Conservation (phyloP, 1,140 invertebrate genomes). For the Ostrea denselamellosa region DNA sequence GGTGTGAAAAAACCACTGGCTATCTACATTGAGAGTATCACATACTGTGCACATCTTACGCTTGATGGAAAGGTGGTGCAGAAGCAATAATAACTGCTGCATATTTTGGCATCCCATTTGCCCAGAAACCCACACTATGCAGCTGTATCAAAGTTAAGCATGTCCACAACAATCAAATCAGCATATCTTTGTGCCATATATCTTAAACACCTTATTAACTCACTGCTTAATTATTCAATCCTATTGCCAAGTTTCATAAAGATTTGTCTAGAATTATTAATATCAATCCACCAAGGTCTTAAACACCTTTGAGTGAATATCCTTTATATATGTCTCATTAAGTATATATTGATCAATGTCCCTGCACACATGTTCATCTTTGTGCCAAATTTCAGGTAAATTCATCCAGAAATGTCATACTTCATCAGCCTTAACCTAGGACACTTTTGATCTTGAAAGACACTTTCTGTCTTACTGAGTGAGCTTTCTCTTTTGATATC, state of each 20-base stretch:
- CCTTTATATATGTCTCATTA: background rate
- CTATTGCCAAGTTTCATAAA: background rate
- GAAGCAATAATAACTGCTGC: slow-evolving; percentile 7
- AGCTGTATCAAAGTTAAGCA: slow-evolving; percentile 1
- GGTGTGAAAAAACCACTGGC: background rate
- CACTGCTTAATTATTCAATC: background rate
- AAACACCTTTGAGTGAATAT: background rate
- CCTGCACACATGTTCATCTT: background rate
- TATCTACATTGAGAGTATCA: background rate
- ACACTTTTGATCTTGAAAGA: background rate
- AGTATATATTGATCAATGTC: background rate
- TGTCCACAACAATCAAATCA: slow-evolving; percentile 22
- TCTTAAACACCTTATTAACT: background rate
- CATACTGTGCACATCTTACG: background rate
- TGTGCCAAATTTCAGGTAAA: background rate
- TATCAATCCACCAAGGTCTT: background rate
- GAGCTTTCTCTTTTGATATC: background rate
- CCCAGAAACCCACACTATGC: background rate
- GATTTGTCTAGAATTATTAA: background rate
- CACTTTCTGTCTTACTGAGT: background rate
- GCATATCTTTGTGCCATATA: background rate
- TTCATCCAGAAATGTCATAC: background rate
- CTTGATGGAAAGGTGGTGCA: background rate
- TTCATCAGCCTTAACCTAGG: background rate
- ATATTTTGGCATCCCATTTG: background rate